Evolutionary conservation across 2,888 invertebrate species (phyloP).

Genomic region (Protodeltote pygarga): DNA sequence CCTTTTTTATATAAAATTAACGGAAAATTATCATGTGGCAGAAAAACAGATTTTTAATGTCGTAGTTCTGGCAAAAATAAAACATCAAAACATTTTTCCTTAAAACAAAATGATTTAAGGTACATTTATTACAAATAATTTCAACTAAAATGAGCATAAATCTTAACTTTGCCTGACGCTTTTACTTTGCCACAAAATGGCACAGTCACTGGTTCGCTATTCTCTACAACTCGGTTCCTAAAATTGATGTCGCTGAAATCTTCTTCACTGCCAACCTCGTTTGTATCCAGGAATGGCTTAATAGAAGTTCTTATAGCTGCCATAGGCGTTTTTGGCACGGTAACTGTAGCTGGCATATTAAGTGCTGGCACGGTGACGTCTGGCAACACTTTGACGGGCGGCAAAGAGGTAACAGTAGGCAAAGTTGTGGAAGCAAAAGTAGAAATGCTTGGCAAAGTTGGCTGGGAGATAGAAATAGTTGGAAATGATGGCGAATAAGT

Average conservation of each 20-base stretch:
- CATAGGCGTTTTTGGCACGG: constrained; percentile 13
- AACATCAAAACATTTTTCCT: too few species aligned
- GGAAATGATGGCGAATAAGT: constrained; percentile 4
- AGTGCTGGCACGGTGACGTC: background rate
- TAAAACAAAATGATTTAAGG: too few species aligned
- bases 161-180: constrained; percentile 33
- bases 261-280: too few species aligned
- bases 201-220: background rate
- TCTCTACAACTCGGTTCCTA: too few species aligned
- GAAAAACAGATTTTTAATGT: too few species aligned
- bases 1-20: too few species aligned
- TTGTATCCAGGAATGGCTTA: background rate
- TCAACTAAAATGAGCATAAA: constrained; percentile 24
- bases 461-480: background rate
- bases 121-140: background rate
- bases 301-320: constrained; percentile 13
- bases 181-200: constrained; percentile 34
- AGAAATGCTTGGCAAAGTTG: background rate
- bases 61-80: too few species aligned
- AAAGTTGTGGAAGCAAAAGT: background rate
- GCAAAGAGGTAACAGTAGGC: background rate
- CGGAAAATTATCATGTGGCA: too few species aligned
- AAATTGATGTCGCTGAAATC: background rate
- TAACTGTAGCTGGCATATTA: background rate
- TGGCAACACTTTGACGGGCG: constrained; percentile 11